These are phyloP conservation scores for Prionailurus bengalensis DNA, from an alignment of 2,113 vertebrate genomes.

Conservation along the genomic window DNA sequence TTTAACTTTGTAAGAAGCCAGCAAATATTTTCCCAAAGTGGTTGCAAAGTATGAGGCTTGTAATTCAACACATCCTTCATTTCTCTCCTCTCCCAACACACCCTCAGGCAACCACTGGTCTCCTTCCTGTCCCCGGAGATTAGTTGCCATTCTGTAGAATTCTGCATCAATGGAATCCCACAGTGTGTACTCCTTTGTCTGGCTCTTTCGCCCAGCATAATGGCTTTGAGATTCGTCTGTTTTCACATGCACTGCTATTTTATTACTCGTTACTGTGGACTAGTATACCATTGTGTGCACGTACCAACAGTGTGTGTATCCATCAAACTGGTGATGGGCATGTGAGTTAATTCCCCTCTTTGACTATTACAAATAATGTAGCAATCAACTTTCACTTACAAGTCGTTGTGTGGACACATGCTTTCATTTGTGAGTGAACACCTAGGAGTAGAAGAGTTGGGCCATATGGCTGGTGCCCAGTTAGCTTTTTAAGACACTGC, in stretches of 20 bases:
- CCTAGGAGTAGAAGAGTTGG: not conserved
- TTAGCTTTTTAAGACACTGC: not conserved
- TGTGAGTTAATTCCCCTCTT: not conserved
- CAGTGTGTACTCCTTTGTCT: not conserved
- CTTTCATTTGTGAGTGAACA: not conserved
- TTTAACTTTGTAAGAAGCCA: constrained; percentile 2
- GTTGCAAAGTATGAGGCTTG: not conserved
- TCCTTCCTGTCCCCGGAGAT: not conserved
- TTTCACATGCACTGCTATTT: not conserved
- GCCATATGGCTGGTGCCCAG: not conserved
- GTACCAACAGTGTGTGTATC: not conserved
- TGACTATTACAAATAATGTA: not conserved
- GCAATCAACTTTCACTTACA: not conserved
- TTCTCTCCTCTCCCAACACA: not conserved
- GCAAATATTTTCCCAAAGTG: not conserved
- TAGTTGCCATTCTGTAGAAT: not conserved
- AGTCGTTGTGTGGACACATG: not conserved
- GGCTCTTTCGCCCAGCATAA: not conserved
- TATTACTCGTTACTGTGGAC: not conserved
- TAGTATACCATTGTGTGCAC: too few species aligned
- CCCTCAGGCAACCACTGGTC: not conserved
- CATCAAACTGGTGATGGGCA: not conserved
- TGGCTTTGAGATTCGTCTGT: not conserved
- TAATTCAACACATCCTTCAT: too few species aligned
- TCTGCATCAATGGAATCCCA: not conserved